Base-by-base conservation (phyloP, 2,888 invertebrate species). In the Corbicula japonica region DNA sequence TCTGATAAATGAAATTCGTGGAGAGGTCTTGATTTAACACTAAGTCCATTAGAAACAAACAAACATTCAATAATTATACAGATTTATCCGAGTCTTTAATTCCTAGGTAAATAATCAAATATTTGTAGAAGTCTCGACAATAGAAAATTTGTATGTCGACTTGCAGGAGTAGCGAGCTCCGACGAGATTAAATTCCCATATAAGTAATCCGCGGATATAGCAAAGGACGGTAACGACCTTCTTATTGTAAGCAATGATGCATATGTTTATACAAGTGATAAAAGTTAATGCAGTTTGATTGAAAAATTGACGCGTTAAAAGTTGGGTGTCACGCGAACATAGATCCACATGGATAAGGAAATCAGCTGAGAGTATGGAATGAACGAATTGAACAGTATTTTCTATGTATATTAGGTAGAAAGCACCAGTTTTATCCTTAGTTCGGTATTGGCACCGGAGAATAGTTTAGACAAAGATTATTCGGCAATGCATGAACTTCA, bases 91-190 rank as follows among this genome's bases (percentile, higher is more conserved):
- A 58, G 58, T 41, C 50, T 60, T 34, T 74, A 74, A 74, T 74
- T 65, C 73, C 50, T 44, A 26, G 58, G 58, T 74, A 60, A 74
- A 74, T 38, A 74, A 23, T n/a, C 73, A 74, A 66, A 74, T 74
- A 66, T 74, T 66, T 74, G 60, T 41, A 50, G 10, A 26, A 26
- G 30, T 38, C 41, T 50, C 38, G 54, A 66, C 66, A 52, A 66
- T 54, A 41, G 38, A 54, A 18, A 54, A 8, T 10, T n/a, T n/a
- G n/a, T n/a, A n/a, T n/a, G n/a, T n/a, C n/a, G n/a, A n/a, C n/a
- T n/a, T 34, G 18, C 6, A 54, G 41, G 54, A 66, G 66, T 35
- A 52, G 52, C 52, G 41, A 41, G 34, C 18, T 41, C 30, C 28
- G 23, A 23, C n/a, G 66, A 34, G 66, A 54, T 66, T 52, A 66